Percentiles rank a stretch among this genome's conserved stretches.
phyloP scores from a whole-genome alignment of 2,113 vertebrate genomes.

The Mus spicilegus region DNA sequence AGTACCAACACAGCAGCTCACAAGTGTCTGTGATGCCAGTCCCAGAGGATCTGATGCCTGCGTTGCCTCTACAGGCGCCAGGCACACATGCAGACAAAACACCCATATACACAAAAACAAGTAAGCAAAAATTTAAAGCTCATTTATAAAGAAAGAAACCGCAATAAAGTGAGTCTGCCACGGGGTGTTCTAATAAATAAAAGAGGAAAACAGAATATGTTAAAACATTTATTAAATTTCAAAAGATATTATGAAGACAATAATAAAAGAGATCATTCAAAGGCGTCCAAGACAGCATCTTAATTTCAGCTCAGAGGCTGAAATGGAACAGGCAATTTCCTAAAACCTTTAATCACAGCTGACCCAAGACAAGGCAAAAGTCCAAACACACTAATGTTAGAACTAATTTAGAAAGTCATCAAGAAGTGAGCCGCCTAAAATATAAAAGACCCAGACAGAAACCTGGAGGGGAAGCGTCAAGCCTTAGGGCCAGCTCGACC shows the following conservation, averaged over 20 bases:
- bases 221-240: slow-evolving; percentile 5
- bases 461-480: slow-evolving; percentile 3
- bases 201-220: slow-evolving; percentile 11
- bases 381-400: slow-evolving; percentile 39
- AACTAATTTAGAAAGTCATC: slow-evolving; percentile 22
- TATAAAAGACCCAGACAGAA: neutral
- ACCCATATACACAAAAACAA: neutral
- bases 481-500: neutral
- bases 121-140: neutral
- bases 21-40: neutral
- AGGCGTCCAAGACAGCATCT: neutral
- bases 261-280: slow-evolving; percentile 16
- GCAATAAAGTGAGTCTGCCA: neutral
- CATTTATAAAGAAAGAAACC: neutral
- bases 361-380: slow-evolving; percentile 25
- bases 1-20: neutral
- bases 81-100: neutral
- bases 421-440: slow-evolving; percentile 26
- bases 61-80: no score
- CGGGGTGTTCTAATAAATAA: slow-evolving; percentile 5
- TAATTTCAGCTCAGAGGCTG: neutral
- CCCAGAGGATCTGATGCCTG: no score
- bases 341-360: neutral
- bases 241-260: neutral
- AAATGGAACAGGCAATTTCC: slow-evolving; percentile 25